Evolutionary conservation across 1,140 invertebrate species (phyloP).

Genomic region (honey bee (Apis mellifera)): DNA sequence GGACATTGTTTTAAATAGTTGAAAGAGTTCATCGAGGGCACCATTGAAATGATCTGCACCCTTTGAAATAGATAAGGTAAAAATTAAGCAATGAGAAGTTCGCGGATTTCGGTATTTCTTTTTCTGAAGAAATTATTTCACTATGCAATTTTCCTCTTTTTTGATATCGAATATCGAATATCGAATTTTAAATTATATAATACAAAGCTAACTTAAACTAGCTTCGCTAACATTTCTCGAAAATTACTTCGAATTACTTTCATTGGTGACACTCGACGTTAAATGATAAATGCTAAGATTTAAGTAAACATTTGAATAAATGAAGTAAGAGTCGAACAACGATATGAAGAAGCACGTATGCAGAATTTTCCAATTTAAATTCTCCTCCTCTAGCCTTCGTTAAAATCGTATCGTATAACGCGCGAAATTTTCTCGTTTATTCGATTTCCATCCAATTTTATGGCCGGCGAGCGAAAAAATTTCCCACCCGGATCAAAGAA

Average conservation of each 20-base stretch:
- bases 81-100: no score
- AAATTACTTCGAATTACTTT: not conserved
- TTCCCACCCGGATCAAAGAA: not conserved
- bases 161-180: no score
- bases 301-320: not conserved
- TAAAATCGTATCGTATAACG: not conserved
- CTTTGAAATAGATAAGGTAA: no score
- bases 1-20: not conserved
- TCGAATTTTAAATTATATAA: no score
- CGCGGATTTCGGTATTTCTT: no score
- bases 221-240: not conserved
- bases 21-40: not conserved
- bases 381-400: not conserved
- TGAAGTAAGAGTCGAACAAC: no score
- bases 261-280: no score
- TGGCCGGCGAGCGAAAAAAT: not conserved
- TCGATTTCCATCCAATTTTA: constrained; percentile 10
- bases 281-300: no score
- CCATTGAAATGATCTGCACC: not conserved
- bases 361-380: not conserved
- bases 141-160: no score
- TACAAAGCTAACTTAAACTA: no score
- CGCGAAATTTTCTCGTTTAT: constrained; percentile 1
- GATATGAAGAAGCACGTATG: not conserved
- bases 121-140: no score